phyloP scores from a whole-genome alignment of 2,113 vertebrate species.

The Struthio camelus region DNA sequence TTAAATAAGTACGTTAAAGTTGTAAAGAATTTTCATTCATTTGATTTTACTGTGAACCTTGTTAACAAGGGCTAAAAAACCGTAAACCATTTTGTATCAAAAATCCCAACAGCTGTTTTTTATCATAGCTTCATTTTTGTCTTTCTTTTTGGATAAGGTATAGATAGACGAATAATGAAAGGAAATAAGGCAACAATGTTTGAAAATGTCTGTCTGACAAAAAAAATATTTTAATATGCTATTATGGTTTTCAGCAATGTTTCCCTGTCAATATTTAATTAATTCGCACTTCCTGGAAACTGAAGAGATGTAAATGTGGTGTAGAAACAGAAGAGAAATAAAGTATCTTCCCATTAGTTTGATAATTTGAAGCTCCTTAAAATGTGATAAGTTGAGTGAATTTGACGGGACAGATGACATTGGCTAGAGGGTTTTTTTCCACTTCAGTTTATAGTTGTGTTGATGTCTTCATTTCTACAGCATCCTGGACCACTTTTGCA shows the following conservation, averaged over 20 bases:
- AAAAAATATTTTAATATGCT: not conserved
- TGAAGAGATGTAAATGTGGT: not conserved
- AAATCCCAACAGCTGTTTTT: not conserved
- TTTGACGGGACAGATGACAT: not conserved
- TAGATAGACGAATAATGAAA: not conserved
- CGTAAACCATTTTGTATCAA: not conserved
- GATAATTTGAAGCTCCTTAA: not conserved
- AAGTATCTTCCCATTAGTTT: not conserved
- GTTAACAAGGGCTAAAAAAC: not conserved
- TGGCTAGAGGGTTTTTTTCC: not conserved
- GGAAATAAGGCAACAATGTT: not conserved
- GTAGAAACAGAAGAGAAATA: not conserved
- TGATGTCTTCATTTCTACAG: not conserved
- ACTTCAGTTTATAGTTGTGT: not conserved
- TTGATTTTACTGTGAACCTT: not conserved
- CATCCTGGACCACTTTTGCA: not conserved
- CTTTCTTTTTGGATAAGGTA: not conserved
- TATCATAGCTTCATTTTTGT: not conserved
- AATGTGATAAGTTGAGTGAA: not conserved
- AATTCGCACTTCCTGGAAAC: not conserved
- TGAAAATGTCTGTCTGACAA: not conserved
- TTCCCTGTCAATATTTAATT: not conserved
- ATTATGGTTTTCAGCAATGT: not conserved
- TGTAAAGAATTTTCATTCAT: not conserved
- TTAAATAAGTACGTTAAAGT: conserved; percentile 30